A percentile compares a stretch with the other conserved stretches of the same genome.
Conservation (phyloP, 2,888 invertebrate genomes). For the Anarsia innoxiella region DNA sequence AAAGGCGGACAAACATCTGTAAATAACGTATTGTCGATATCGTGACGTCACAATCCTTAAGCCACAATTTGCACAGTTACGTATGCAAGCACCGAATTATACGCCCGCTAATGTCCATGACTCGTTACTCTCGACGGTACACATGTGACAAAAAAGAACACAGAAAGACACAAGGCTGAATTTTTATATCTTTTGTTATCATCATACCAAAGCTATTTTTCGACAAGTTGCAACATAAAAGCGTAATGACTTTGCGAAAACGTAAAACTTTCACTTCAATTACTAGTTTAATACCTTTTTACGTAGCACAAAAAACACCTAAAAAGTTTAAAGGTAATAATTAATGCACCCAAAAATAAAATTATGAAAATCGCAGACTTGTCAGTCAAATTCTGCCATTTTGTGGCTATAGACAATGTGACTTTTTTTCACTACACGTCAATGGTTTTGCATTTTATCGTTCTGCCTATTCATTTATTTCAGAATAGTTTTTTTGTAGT, state of each 20-base stretch:
- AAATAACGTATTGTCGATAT: constrained; percentile 62
- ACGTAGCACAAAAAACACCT: constrained; percentile 31
- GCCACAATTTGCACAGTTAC: constrained; percentile 60
- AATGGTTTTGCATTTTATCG: too few species aligned
- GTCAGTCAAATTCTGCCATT: constrained; percentile 70
- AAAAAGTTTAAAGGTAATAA: constrained; percentile 39
- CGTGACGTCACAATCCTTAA: constrained; percentile 71
- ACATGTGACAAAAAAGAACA: constrained; percentile 55
- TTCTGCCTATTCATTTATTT: too few species aligned
- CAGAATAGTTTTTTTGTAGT: too few species aligned
- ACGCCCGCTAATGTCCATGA: constrained; percentile 41
- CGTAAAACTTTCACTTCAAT: constrained; percentile 20
- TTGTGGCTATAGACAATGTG: constrained; percentile 40
- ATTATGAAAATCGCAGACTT: constrained; percentile 65
- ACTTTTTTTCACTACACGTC: too few species aligned
- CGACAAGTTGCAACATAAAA: constrained; percentile 48
- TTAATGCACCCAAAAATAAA: constrained; percentile 60
- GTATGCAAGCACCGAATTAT: constrained; percentile 45
- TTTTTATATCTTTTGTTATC: constrained; percentile 75
- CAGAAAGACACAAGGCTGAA: constrained; percentile 51
- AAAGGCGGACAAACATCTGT: constrained; percentile 50
- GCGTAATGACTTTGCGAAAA: constrained; percentile 23
- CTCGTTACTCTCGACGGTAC: constrained; percentile 47
- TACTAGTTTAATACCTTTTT: constrained; percentile 26
- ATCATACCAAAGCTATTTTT: constrained; percentile 60